Evolutionary conservation across 2,797 vertebrate species (phyloP), one percentile per base, ranked within the genome.

Genomic region (Euthynnus affinis): DNA sequence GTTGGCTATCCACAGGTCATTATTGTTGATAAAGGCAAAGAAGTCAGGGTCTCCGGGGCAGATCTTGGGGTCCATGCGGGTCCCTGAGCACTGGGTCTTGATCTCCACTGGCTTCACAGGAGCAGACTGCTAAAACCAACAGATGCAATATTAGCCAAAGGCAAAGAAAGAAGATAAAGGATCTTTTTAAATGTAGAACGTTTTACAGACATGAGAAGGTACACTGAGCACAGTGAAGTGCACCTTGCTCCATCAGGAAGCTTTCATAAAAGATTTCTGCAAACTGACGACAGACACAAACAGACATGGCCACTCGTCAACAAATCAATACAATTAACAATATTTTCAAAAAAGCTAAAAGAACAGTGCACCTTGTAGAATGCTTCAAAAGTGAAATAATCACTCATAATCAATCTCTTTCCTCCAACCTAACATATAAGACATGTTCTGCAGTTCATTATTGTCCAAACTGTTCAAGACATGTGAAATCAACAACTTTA

Each of bases 21-120:
- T 98, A 91, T 96, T 99, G 90, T 98, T 99, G 76, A 99, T 96
- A 92, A 99, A 99, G 7, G 98, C 98, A 76, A 99, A 97, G 91
- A 98, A 98, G 85, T 95, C 93, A 0, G 98, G 97, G 84, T 99
- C 96, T 0, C 96, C 98, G 0, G 96, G 97, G 74, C 96, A 98
- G 92, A 99, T 98, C 88, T 99, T 99, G 87, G 98, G 98, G 92
- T 99, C 98, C 98, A 99, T 99, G 46, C 98, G 96, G 37, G 97
- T 98, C 62, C 98, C 98, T 0, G 96, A 95, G 91, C 98, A 99
- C 88, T 97, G 97, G 48, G 97, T 99, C 93, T 98, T 98, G 87
- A 99, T 97, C 91, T 99, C 98, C 86, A 97, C 89, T 3, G 98
- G 98, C 92, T 99, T 99, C 94, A 98, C 96, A 18, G 98, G 93